phyloP scores from a whole-genome alignment of 2,797 vertebrate species.

The Clarias fuscus region DNA sequence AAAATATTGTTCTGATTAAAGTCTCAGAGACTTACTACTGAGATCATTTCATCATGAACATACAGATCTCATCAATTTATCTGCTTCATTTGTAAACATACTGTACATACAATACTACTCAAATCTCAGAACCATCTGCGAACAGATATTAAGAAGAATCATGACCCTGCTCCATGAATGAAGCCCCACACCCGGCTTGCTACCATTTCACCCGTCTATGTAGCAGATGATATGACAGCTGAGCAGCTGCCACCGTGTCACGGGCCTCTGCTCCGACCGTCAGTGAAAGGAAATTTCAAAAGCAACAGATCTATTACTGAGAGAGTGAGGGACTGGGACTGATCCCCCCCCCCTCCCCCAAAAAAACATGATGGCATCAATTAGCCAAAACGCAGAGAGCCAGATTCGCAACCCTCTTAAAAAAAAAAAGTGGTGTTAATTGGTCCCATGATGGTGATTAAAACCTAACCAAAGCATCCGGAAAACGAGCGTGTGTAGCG shows the following conservation, averaged over 20 bases:
- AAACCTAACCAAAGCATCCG: slow-evolving; percentile 35
- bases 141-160: neutral
- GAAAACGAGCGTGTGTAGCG: slow-evolving; percentile 27
- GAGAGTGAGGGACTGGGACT: slow-evolving; percentile 1
- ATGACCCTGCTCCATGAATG: neutral
- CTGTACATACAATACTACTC: neutral
- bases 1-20: neutral
- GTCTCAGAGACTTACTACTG: neutral
- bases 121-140: slow-evolving; percentile 7
- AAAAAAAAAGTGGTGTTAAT: slow-evolving; percentile 49
- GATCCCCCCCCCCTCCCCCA: neutral
- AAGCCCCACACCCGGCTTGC: slow-evolving; percentile 14
- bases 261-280: neutral
- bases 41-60: neutral
- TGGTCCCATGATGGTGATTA: slow-evolving; percentile 46
- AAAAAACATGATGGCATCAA: slow-evolving; percentile 32
- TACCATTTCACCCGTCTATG: neutral
- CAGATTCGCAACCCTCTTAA: neutral
- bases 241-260: slow-evolving; percentile 13
- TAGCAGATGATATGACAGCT: slow-evolving; percentile 5
- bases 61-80: neutral
- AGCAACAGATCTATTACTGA: slow-evolving; percentile 7
- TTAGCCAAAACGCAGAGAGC: slow-evolving; percentile 35
- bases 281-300: slow-evolving; percentile 24
- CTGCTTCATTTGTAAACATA: neutral